phyloP scores from a whole-genome alignment of 2,113 vertebrate genomes.

The Silurus glanis region DNA sequence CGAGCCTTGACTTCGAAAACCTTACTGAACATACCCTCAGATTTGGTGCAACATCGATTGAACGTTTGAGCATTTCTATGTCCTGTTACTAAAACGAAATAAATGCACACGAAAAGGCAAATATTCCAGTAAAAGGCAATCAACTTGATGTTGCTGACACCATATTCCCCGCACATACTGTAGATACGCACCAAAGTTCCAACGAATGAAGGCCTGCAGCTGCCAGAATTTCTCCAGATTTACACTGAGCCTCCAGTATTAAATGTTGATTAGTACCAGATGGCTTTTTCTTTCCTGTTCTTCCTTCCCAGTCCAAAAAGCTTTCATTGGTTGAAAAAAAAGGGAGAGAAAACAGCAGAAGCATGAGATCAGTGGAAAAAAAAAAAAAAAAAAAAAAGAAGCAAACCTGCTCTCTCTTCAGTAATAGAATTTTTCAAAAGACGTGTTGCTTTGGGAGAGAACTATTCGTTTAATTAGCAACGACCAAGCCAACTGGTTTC shows the following conservation, averaged over 20 bases:
- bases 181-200: neutral
- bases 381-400: neutral
- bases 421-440: conserved; percentile 46
- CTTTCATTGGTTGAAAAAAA: conserved; percentile 45
- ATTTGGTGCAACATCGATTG: neutral
- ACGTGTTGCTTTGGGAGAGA: conserved; percentile 28
- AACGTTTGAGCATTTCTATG: neutral
- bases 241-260: conserved; percentile 65
- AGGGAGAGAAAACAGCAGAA: conserved; percentile 31
- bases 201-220: conserved; percentile 39
- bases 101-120: neutral
- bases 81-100: neutral
- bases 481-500: conserved; percentile 31
- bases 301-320: conserved; percentile 35
- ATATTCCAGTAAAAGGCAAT: neutral
- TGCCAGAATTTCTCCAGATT: conserved; percentile 64
- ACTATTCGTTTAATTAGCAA: conserved; percentile 6
- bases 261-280: conserved; percentile 73
- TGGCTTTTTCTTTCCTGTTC: conserved; percentile 49
- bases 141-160: neutral
- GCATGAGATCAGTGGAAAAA: conserved; percentile 76
- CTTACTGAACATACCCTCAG: neutral
- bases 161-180: neutral
- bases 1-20: neutral
- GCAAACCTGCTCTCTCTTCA: conserved; percentile 20